Evolutionary conservation across 2,888 invertebrate genomes (phyloP).

Genomic region (Lepas anatifera): DNA sequence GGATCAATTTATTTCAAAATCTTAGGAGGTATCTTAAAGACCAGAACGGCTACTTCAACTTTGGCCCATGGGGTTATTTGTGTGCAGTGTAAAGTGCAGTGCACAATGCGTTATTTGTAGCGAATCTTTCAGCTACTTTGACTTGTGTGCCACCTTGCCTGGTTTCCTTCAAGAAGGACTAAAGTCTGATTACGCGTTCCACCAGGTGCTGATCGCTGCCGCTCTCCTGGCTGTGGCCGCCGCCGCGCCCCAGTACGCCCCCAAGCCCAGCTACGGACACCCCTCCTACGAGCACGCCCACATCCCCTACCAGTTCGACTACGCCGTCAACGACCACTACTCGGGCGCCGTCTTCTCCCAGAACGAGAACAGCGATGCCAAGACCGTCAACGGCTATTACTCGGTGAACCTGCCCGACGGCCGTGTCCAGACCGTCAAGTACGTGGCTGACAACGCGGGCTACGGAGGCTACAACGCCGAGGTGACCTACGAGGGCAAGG

Average conservation of each 20-base stretch:
- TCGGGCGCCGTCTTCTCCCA: constrained; percentile 18
- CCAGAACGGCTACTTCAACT: too few species aligned
- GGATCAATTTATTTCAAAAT: too few species aligned
- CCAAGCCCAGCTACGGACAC: not conserved
- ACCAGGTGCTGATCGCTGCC: too few species aligned
- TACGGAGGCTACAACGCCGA: constrained; percentile 19
- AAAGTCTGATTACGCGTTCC: too few species aligned
- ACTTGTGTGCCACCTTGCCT: too few species aligned
- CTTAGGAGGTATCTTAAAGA: too few species aligned
- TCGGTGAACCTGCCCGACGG: constrained; percentile 23
- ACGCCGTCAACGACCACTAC: constrained; percentile 20
- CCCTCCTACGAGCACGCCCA: constrained; percentile 1
- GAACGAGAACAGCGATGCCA: constrained; percentile 17
- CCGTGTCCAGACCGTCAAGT: constrained; percentile 21
- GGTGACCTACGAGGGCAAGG: constrained; percentile 22
- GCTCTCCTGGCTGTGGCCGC: too few species aligned
- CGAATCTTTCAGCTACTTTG: too few species aligned
- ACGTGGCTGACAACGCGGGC: constrained; percentile 18
- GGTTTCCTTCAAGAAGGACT: too few species aligned
- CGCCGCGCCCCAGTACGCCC: not conserved
- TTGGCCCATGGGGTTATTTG: too few species aligned
- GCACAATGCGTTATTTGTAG: too few species aligned
- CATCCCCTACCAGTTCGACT: constrained; percentile 17
- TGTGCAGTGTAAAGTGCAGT: too few species aligned
- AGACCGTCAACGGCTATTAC: constrained; percentile 21